Evolutionary conservation across 2,113 vertebrate genomes (phyloP), one percentile per base, ranked within the genome.

Genomic region (Oryzias curvinotus): DNA sequence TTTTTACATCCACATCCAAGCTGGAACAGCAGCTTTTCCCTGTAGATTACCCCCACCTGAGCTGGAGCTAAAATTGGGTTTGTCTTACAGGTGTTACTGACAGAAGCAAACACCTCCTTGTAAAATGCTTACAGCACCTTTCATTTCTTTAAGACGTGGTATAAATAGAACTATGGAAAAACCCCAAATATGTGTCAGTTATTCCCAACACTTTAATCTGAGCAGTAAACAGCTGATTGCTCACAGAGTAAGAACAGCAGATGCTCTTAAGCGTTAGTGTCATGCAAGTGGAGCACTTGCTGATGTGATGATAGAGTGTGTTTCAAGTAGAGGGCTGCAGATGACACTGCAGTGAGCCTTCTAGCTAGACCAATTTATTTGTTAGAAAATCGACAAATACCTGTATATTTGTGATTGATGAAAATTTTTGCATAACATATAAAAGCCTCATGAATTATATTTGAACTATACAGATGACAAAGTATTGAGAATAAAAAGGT

Each of bases 321-420:
- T 62, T 80, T 87, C 67, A 81, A 84, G 87, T 75, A 77, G 68
- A 74, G 65, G 75, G 68, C 81, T 89, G 88, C 50, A 16, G 2
- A 52, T 90, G 86, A 87, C 87, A 89, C 81, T 78, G 74, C 13
- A 62, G 5, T 28, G 4, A 65, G 68, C 82, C 65, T 85, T 82
- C 86, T 81, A 72, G 56, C 52, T 69, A 57, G 81, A 85, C 72
- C 84, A 83, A 83, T 75, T 82, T 49, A 1, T 61, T 51, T 28
- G 26, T 5, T 28, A 5, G 26, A 28, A 28, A 28, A 36, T 8
- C 10, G 1, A 8, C 30, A 36, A n/a, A n/a, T n/a, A n/a, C n/a
- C n/a, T 10, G 3, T 36, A 12, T 36, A 36, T 36, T 36, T 36
- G 36, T 36, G 8, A 36, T 36, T 13, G 10, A 36, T 36, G 36